phyloP scores from a whole-genome alignment of 1,140 invertebrate genomes.

The Trigoniulus corallinus region DNA sequence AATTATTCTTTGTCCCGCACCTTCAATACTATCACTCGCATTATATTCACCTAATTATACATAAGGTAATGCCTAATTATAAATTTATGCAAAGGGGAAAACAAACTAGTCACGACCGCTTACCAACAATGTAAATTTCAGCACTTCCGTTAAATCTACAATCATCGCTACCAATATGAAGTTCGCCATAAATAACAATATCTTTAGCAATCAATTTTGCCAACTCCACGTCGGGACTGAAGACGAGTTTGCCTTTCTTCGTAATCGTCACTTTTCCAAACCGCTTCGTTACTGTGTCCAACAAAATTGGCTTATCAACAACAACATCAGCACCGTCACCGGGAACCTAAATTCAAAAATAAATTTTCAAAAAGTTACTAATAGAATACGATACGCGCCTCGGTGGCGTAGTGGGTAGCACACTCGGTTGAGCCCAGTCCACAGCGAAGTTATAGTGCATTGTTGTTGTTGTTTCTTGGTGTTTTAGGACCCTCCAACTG shows the following conservation, averaged over 20 bases:
- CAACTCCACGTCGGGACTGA: slow-evolving; percentile 7
- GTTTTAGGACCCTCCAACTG: too few species aligned
- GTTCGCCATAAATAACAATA: slow-evolving; percentile 2
- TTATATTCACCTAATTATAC: too few species aligned
- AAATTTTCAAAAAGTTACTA: too few species aligned
- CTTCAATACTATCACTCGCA: background rate
- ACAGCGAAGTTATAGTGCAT: too few species aligned
- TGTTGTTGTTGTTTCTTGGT: too few species aligned
- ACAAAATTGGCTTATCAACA: background rate
- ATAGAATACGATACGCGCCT: too few species aligned
- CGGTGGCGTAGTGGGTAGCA: too few species aligned
- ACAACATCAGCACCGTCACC: slow-evolving; percentile 1
- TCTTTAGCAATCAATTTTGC: background rate
- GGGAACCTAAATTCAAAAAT: too few species aligned
- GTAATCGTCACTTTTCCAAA: background rate
- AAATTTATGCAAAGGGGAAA: too few species aligned
- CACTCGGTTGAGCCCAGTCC: too few species aligned
- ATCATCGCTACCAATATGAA: slow-evolving; percentile 3
- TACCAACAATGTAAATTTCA: slow-evolving; percentile 5
- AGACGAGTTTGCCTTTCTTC: slow-evolving; percentile 1
- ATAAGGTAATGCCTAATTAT: too few species aligned
- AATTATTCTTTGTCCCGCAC: slow-evolving; percentile 16
- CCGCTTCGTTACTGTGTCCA: slow-evolving; percentile 2
- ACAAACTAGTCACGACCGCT: too few species aligned
- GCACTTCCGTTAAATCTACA: slow-evolving; percentile 5